Conservation (phyloP, 64 coral and sea anemone species). For the Montipora foliosa region DNA sequence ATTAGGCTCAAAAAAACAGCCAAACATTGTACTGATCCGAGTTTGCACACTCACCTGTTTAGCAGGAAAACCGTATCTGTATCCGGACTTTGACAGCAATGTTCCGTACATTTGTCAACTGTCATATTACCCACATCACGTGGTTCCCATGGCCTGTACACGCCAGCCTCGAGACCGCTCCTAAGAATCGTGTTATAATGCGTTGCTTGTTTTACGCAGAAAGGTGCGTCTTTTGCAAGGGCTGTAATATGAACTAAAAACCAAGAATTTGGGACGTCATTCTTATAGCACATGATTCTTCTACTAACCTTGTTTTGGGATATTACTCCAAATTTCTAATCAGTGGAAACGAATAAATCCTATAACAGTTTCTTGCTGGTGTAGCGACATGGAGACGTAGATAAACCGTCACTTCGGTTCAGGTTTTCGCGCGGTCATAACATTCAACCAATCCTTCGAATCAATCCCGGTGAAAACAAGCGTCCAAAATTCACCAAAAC, state of each 20-base stretch:
- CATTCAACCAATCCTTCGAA: too few relatives aligned
- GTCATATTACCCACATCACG: conserved; percentile 37
- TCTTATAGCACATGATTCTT: too few relatives aligned
- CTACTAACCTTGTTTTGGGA: too few relatives aligned
- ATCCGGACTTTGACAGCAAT: conserved; percentile 37
- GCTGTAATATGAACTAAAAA: neutral
- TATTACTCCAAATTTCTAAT: too few relatives aligned
- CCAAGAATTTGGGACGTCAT: neutral
- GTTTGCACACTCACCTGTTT: neutral
- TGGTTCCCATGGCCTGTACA: conserved; percentile 63
- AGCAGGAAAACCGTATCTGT: conserved; percentile 40
- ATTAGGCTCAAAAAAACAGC: too few relatives aligned
- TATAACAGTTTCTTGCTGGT: too few relatives aligned
- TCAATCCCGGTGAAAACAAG: too few relatives aligned
- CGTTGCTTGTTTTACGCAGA: neutral
- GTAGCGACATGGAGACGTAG: too few relatives aligned
- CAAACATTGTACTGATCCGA: neutral
- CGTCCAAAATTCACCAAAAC: too few relatives aligned
- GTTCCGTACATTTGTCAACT: conserved; percentile 43
- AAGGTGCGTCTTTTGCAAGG: neutral
- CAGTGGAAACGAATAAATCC: too few relatives aligned
- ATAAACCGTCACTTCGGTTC: too few relatives aligned
- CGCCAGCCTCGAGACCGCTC: conserved; percentile 47
- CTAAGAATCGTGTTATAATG: conserved; percentile 21
- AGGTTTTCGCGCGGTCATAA: too few relatives aligned